Evolutionary conservation across 2,113 vertebrate genomes (phyloP), one percentile per base, ranked within the genome.

Genomic region (Larimichthys polyactis): DNA sequence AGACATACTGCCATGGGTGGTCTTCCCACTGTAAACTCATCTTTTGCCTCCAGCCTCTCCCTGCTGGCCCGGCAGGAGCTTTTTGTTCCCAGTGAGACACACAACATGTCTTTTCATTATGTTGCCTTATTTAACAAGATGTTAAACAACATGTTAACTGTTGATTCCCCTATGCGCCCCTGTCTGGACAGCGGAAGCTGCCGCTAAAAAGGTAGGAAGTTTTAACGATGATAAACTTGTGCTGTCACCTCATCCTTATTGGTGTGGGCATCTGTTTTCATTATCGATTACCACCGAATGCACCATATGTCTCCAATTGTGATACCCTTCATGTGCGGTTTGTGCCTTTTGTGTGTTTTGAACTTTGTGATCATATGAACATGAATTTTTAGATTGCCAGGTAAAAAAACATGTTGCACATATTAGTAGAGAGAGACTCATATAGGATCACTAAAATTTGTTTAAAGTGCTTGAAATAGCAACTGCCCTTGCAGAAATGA

Each of bases 121-220:
- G 55, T 58, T 67, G 63, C 62, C 71, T 49, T 63, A 29, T 71
- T 92, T 85, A 52, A 87, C 81, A 67, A 88, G 70, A 72, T 83
- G 66, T 88, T 92, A 89, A 93, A 89, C 86, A 64, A 71, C 76
- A 67, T 90, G 80, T 92, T 93, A 87, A 93, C 84, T 92, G 27
- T 27, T 89, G 88, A 76, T 84, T 70, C 78, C 36, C 75, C 71
- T 78, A 76, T 91, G 91, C 89, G 4, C 80, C 81, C 72, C 84
- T 24, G 58, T 82, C 57, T 44, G 94, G 92, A 90, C 83, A 59
- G 71, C 80, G 73, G 87, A 85, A 82, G 91, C 63, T 27, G 67
- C 6, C 43, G 19, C 17, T 79, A 52, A 81, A 80, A 79, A 94
- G 94, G 94, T 94, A 94, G 90, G 94, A 89, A 1, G 78, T 66